phyloP scores from a whole-genome alignment of 2,797 vertebrate genomes.

The Percopsis omiscomaycus region DNA sequence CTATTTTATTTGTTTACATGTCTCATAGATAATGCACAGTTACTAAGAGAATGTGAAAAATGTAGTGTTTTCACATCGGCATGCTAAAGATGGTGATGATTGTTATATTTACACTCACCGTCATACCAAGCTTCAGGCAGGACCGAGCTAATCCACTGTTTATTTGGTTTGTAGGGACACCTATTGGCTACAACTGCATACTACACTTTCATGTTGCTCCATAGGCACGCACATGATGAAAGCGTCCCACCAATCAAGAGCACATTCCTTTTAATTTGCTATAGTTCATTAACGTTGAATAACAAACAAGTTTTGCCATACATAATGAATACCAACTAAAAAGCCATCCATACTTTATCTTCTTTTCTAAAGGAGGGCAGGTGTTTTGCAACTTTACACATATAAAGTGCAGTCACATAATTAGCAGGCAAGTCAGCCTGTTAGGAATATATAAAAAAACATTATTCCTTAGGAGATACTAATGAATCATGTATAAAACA shows the following conservation, averaged over 20 bases:
- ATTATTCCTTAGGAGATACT: conserved; percentile 73
- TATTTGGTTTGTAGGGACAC: conserved; percentile 91
- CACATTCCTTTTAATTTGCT: conserved; percentile 58
- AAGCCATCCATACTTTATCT: conserved; percentile 21
- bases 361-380: conserved; percentile 23
- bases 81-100: conserved; percentile 36
- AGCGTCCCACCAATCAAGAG: conserved; percentile 44
- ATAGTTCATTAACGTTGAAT: conserved; percentile 61
- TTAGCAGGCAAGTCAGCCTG: conserved; percentile 68
- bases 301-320: conserved; percentile 60
- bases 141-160: conserved; percentile 35
- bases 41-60: not conserved
- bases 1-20: not conserved
- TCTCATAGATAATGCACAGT: conserved; percentile 1
- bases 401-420: conserved; percentile 48
- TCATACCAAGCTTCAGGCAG: conserved; percentile 46
- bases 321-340: conserved; percentile 66
- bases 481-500: conserved; percentile 81
- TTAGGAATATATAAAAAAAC: conserved; percentile 60
- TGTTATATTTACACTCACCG: conserved; percentile 50
- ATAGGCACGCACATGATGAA: conserved; percentile 28
- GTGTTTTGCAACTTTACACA: conserved; percentile 48
- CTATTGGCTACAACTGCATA: conserved; percentile 84
- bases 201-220: conserved; percentile 67
- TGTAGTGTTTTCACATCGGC: too few species aligned